Evolutionary conservation across 2,797 vertebrate species (phyloP), one percentile per base, ranked within the genome.

Genomic region (Oryzias dopingdopingensis): DNA sequence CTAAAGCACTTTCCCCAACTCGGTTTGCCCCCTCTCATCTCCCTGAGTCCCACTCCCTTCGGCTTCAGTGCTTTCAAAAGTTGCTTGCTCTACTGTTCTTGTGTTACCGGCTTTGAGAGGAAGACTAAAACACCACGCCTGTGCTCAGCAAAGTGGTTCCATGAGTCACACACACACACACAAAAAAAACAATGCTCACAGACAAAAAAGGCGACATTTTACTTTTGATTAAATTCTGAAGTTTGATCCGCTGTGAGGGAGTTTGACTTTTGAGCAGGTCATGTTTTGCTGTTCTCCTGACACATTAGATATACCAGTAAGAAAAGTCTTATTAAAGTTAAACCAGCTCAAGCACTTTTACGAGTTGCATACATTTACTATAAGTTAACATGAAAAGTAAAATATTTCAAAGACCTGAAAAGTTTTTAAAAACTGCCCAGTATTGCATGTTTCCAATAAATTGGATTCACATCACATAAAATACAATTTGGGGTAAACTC

Each of bases 1-100:
- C 67, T 69, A 47, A 70, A 81, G 57, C 42, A 49, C n/a, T 72
- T 72, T 76, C 20, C 68, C 45, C 53, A n/a, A 14, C 37, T 22
- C 41, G 17, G 41, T 56, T 55, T 52, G 18, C 15, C 42, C 6
- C 15, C 14, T 20, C 61, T 52, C 40, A 52, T 62, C 51, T 70
- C 45, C 54, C 50, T 14, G 14, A 56, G 41, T 67, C 65, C 66
- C 56, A 59, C 50, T 62, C 1, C 14, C 67, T 26, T 74, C 59
- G 14, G 22, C 43, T 71, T 72, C 32, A 61, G 4, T 75, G 24
- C 58, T 75, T 62, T 60, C 51, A 56, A 60, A 79, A 78, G 44
- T 45, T 68, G 56, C 70, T 63, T 56, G 59, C 56, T 65, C 48
- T 56, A 52, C 58, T 62, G 54, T 71, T 72, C 66, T 71, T 47